Conservation (phyloP, 2,113 vertebrate genomes). For the Ploceus nigricollis region DNA sequence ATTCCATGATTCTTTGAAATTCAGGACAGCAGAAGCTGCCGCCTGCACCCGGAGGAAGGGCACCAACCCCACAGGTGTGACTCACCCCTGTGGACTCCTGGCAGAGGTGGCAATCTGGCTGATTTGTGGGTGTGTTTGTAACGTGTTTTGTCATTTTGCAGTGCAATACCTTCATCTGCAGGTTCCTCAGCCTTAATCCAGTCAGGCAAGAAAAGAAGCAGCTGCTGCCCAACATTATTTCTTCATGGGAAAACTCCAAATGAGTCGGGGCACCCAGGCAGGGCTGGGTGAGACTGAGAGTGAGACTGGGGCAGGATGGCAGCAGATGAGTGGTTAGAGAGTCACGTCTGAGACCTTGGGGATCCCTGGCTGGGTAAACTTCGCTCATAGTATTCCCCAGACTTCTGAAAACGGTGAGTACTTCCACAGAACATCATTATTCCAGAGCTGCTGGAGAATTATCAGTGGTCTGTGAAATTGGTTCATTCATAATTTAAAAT, state of each 20-base stretch:
- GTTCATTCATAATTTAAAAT: neutral
- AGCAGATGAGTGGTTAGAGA: neutral
- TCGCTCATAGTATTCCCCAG: neutral
- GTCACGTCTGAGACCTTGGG: neutral
- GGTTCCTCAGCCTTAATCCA: slow-evolving; percentile 1
- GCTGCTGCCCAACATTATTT: neutral
- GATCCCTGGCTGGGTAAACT: neutral
- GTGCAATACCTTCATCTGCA: neutral
- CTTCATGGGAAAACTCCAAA: neutral
- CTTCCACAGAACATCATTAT: neutral
- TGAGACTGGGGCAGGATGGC: neutral
- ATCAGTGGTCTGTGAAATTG: neutral
- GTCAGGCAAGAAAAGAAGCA: neutral
- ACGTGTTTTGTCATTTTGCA: slow-evolving; percentile 31
- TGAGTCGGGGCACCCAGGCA: neutral
- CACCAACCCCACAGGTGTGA: slow-evolving; percentile 21
- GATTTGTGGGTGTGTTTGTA: slow-evolving; percentile 46
- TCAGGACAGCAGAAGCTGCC: neutral
- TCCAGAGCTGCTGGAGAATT: neutral
- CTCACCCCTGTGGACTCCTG: slow-evolving; percentile 42
- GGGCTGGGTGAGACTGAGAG: neutral
- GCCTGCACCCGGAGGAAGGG: neutral
- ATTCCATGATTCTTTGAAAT: neutral
- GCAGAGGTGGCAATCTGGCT: slow-evolving; percentile 55
- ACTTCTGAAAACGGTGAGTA: neutral